Conservation (phyloP, 2,797 vertebrate species). For the Hipposideros larvatus region DNA sequence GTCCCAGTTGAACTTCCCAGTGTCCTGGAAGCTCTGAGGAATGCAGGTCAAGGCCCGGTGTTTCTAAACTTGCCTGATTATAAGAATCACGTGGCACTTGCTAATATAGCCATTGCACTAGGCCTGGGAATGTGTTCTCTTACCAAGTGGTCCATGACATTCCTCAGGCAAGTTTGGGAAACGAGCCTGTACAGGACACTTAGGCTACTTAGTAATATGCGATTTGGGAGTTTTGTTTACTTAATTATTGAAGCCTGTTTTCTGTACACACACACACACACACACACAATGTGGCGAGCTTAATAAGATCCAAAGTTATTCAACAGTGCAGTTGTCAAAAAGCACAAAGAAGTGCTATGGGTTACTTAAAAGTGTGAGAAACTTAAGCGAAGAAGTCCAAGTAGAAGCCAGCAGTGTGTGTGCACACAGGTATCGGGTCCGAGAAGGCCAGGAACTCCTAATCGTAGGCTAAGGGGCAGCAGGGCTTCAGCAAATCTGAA, state of each 20-base stretch:
- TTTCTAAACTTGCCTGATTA: not conserved
- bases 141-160: not conserved
- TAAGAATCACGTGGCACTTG: not conserved
- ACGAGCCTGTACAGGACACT: not conserved
- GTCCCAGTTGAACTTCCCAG: not conserved
- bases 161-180: not conserved
- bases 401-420: not conserved
- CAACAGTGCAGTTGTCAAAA: not conserved
- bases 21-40: not conserved
- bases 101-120: not conserved
- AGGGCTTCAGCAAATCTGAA: not conserved
- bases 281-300: not conserved
- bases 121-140: not conserved
- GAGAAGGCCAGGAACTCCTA: not conserved
- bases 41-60: not conserved
- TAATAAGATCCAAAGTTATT: not conserved
- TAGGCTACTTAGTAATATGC: not conserved
- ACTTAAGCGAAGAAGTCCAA: not conserved
- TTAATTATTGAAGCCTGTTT: not conserved
- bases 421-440: not conserved
- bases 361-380: conserved; percentile 17
- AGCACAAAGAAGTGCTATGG: not conserved
- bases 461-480: not conserved
- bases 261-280: not conserved
- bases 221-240: not conserved